Evolutionary conservation across 2,888 invertebrate species (phyloP).

Genomic region (Euclidia mi): DNA sequence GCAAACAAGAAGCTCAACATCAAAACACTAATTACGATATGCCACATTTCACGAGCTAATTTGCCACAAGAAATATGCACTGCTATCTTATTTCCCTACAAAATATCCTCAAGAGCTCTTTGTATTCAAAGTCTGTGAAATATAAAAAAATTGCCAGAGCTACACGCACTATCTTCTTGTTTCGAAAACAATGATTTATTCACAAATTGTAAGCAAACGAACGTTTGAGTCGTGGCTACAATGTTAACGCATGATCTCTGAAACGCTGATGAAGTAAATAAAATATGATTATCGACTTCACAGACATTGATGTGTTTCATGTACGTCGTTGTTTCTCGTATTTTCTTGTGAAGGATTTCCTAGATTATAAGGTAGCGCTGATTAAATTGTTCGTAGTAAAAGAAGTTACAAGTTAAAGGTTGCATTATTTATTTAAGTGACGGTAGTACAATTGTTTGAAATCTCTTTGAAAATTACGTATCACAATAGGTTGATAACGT

Average conservation of each 20-base stretch:
- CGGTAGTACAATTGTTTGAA: too few relatives aligned
- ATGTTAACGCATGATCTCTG: slow-evolving; percentile 29
- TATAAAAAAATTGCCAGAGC: slow-evolving; percentile 80
- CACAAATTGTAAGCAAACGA: slow-evolving; percentile 61
- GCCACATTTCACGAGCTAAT: slow-evolving; percentile 16
- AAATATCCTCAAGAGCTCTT: slow-evolving; percentile 39
- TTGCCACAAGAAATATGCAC: slow-evolving; percentile 11
- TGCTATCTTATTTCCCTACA: slow-evolving; percentile 26
- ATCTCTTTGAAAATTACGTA: too few relatives aligned
- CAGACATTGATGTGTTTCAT: slow-evolving; percentile 4
- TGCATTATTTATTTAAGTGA: too few relatives aligned
- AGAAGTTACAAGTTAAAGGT: too few relatives aligned
- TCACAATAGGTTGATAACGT: too few relatives aligned
- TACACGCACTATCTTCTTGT: slow-evolving; percentile 85
- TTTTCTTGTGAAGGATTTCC: too few relatives aligned
- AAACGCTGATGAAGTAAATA: slow-evolving; percentile 41
- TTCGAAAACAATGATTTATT: slow-evolving; percentile 83
- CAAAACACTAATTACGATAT: too few relatives aligned
- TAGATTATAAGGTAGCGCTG: too few relatives aligned
- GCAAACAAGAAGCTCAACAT: too few relatives aligned
- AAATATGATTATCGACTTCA: slow-evolving; percentile 20
- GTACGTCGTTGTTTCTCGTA: too few relatives aligned
- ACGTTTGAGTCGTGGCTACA: slow-evolving; percentile 59
- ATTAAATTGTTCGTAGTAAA: too few relatives aligned
- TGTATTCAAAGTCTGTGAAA: slow-evolving; percentile 71